A percentile compares a stretch with the other conserved stretches of the same genome.
These are phyloP conservation scores for Amblyopsis rosae DNA, from an alignment of 2,113 vertebrate genomes.

Conservation along the genomic window DNA sequence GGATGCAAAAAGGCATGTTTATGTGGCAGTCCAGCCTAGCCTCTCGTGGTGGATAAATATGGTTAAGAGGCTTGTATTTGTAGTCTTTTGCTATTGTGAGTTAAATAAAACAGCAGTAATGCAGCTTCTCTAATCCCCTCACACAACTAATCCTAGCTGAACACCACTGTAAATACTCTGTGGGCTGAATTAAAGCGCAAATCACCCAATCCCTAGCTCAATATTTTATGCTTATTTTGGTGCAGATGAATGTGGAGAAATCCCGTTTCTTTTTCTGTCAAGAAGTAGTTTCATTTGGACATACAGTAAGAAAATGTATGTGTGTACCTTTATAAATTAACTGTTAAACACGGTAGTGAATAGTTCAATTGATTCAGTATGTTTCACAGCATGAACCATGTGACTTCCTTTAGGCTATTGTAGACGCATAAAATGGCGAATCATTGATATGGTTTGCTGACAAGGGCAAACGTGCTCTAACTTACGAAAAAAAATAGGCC, in stretches of 20 bases:
- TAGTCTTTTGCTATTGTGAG: constrained; percentile 74
- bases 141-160: constrained; percentile 74
- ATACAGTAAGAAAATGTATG: neutral
- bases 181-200: constrained; percentile 69
- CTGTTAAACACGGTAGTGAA: too few relatives aligned
- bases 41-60: constrained; percentile 71
- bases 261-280: constrained; percentile 35
- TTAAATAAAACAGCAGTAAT: constrained; percentile 77
- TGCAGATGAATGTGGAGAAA: constrained; percentile 61
- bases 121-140: constrained; percentile 79
- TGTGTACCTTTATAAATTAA: neutral
- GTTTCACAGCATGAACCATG: too few relatives aligned
- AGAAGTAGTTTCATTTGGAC: neutral
- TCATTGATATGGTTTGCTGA: too few relatives aligned
- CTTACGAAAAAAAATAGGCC: too few relatives aligned
- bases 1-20: constrained; percentile 51
- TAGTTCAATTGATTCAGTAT: too few relatives aligned
- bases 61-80: constrained; percentile 76
- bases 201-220: constrained; percentile 71
- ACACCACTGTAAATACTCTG: constrained; percentile 73
- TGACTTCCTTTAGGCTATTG: too few relatives aligned
- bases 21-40: constrained; percentile 48
- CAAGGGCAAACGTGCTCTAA: too few relatives aligned
- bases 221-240: constrained; percentile 66
- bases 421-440: too few relatives aligned